These are phyloP conservation scores for Batillaria attramentaria DNA, from an alignment of 1,140 invertebrate species.

Conservation along the genomic window DNA sequence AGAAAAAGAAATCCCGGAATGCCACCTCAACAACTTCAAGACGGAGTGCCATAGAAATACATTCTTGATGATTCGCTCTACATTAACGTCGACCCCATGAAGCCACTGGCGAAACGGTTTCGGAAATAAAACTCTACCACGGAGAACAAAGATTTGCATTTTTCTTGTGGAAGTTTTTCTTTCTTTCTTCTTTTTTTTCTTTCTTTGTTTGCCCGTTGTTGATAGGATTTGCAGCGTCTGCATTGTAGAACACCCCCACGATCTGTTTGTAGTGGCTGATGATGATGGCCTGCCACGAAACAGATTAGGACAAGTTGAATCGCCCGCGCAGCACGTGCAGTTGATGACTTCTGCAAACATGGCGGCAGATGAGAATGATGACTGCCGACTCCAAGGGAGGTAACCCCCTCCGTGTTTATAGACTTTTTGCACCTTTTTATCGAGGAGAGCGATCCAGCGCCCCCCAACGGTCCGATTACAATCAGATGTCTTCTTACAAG, in stretches of 20 bases:
- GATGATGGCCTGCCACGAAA: constrained; percentile 5
- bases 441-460: constrained; percentile 8
- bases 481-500: constrained; percentile 11
- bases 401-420: constrained; percentile 6
- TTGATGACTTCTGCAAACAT: constrained; percentile 3
- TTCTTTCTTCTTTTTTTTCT: neutral
- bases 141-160: too few relatives aligned
- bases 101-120: too few relatives aligned
- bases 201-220: neutral
- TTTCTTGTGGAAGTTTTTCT: too few relatives aligned
- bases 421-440: constrained; percentile 12
- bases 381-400: neutral
- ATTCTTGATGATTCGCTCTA: too few relatives aligned
- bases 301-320: constrained; percentile 17
- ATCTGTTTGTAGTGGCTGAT: neutral
- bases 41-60: too few relatives aligned
- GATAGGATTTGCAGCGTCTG: neutral
- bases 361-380: neutral
- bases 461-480: neutral
- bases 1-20: too few relatives aligned
- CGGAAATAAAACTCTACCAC: too few relatives aligned
- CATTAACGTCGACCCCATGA: too few relatives aligned
- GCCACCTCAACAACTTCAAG: too few relatives aligned
- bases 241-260: neutral
- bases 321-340: constrained; percentile 3